These are phyloP conservation scores for Junonia oenone DNA, from an alignment of 2,888 invertebrate genomes.

Conservation along the genomic window DNA sequence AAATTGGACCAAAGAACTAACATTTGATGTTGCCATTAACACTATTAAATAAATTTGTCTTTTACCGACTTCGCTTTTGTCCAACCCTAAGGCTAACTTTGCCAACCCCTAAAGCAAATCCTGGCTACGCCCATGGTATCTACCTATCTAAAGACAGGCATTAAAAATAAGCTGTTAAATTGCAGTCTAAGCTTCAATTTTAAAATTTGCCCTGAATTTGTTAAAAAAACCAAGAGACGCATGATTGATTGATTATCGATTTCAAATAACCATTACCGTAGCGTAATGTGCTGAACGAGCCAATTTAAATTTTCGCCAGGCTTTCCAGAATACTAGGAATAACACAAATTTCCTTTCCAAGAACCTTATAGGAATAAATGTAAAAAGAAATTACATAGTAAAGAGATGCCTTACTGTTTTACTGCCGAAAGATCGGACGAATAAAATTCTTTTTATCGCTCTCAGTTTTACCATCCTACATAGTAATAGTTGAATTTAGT, in stretches of 20 bases:
- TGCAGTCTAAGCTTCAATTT: slow-evolving; percentile 12
- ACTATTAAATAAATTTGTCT: too few relatives aligned
- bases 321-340: slow-evolving; percentile 24
- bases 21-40: too few relatives aligned
- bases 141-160: background rate
- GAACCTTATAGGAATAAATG: slow-evolving; percentile 44
- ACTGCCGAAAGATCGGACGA: slow-evolving; percentile 57
- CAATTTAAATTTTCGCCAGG: slow-evolving; percentile 50
- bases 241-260: slow-evolving; percentile 25
- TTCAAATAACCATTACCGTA: slow-evolving; percentile 26
- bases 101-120: too few relatives aligned
- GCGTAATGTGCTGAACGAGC: slow-evolving; percentile 38
- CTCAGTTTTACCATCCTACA: slow-evolving; percentile 54
- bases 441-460: slow-evolving; percentile 67
- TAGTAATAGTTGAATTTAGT: slow-evolving; percentile 55
- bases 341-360: slow-evolving; percentile 44
- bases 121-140: too few relatives aligned
- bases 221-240: slow-evolving; percentile 10
- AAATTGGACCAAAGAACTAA: too few relatives aligned
- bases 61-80: too few relatives aligned
- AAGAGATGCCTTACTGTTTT: slow-evolving; percentile 61
- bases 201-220: slow-evolving; percentile 3
- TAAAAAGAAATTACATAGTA: slow-evolving; percentile 62
- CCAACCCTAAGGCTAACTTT: background rate
- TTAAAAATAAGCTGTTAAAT: slow-evolving; percentile 17